Percentiles rank a stretch among this genome's conserved stretches.
Evolutionary conservation across 2,797 vertebrate genomes (phyloP).

Genomic region (Hemitrygon akajei): DNA sequence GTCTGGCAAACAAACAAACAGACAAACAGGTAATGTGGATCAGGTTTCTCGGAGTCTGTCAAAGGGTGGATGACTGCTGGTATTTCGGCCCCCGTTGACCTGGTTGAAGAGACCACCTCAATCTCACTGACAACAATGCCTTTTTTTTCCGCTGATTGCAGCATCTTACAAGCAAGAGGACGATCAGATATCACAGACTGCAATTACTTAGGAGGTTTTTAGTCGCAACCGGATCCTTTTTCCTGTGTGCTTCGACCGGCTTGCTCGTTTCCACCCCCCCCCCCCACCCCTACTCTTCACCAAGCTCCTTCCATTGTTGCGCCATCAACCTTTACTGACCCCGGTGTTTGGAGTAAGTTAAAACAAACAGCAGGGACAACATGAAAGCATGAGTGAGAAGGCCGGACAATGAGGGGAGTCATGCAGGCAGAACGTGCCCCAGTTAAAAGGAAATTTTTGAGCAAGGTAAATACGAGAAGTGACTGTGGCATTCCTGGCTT

Average conservation of each 20-base stretch:
- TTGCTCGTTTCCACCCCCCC: constrained; percentile 50
- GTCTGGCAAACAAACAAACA: constrained; percentile 54
- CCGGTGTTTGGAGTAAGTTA: constrained; percentile 16
- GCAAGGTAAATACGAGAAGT: background rate
- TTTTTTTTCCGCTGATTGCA: constrained; percentile 45
- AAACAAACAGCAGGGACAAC: constrained; percentile 30
- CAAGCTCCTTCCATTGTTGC: constrained; percentile 43
- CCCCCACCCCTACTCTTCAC: constrained; percentile 57
- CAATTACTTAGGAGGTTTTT: constrained; percentile 47
- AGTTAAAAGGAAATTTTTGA: constrained; percentile 2
- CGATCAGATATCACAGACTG: constrained; percentile 47
- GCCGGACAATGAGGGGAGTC: background rate
- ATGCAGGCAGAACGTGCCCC: background rate
- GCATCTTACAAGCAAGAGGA: constrained; percentile 40
- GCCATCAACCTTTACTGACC: background rate
- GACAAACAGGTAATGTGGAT: constrained; percentile 55
- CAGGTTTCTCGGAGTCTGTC: constrained; percentile 54
- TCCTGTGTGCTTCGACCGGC: constrained; percentile 56
- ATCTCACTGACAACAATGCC: constrained; percentile 50
- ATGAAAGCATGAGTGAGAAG: background rate
- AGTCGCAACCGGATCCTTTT: constrained; percentile 51
- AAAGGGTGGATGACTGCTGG: constrained; percentile 46
- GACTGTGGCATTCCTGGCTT: background rate
- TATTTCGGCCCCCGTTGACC: constrained; percentile 56
- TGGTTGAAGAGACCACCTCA: constrained; percentile 52